Evolutionary conservation across 2,888 invertebrate species (phyloP), one percentile per base, ranked within the genome.

Genomic region (Drosophila conformis): DNA sequence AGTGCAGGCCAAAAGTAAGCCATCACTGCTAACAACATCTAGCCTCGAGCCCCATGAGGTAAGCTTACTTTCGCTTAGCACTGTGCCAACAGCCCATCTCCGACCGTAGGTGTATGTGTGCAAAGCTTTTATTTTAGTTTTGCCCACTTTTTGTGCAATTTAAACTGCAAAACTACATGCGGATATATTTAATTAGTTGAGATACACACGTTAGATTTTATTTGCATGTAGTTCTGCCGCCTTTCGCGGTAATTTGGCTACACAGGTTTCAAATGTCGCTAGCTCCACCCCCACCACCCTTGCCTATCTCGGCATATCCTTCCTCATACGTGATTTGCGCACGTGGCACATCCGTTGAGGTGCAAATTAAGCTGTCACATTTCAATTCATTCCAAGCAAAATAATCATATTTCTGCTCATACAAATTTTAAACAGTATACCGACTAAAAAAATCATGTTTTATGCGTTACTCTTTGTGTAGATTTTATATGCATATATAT

Each of bases 141-240:
- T 62, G 35, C 62, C 67, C 72, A 61, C 82, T 63, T 84, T 77
- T 72, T 69, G 73, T 73, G 69, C 69, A 80, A 88, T 80, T 80
- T 83, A 81, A 83, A 83, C 86, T 81, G 76, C 81, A 75, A 78
- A 78, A 76, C 69, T 76, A 78, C 78, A 85, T 72, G 65, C 83
- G 90, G 75, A 83, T 88, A 75, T 80, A 90, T 86, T 88, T 87
- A 87, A 90, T 87, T 88, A 90, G 89, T 83, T 76, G 73, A 56
- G 76, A 77, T 76, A 63, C 69, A 83, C 70, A 69, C 69, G 78
- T 70, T 66, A 74, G 77, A 82, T 76, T 87, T 78, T 72, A 78
- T 82, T 84, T 73, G 77, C 52, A 46, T 48, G 65, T 40, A 57
- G 36, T 51, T 56, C 69, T 57, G 65, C 51, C 57, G 62, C 60